Percentiles rank a stretch among this genome's conserved stretches.
These are phyloP conservation scores for Morinoia aosen DNA, from an alignment of 2,888 invertebrate genomes.

Conservation along the genomic window DNA sequence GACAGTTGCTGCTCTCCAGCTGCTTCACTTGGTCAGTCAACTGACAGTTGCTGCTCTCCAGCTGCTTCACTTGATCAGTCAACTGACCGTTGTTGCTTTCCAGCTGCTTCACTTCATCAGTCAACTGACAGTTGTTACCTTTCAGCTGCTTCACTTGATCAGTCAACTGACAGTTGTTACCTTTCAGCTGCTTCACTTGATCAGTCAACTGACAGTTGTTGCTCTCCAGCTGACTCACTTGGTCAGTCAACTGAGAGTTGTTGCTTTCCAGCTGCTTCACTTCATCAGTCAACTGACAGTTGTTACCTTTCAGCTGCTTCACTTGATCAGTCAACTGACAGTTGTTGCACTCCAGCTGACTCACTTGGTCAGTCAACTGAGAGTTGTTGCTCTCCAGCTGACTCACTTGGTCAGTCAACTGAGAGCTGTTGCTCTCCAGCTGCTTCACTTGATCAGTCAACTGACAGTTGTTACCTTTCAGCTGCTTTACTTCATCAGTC, in stretches of 20 bases:
- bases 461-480: neutral
- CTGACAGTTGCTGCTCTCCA: neutral
- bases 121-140: neutral
- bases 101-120: neutral
- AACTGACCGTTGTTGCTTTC: neutral
- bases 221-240: neutral
- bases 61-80: constrained; percentile 8
- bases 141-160: neutral
- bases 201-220: neutral
- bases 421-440: neutral
- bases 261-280: neutral
- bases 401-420: neutral
- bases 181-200: neutral
- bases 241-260: neutral
- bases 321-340: constrained; percentile 13
- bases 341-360: neutral
- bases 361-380: constrained; percentile 14
- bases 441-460: no score
- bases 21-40: constrained; percentile 28
- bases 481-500: neutral
- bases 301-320: neutral
- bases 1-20: neutral
- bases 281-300: neutral
- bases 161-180: neutral
- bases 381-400: neutral